Percentiles rank a stretch among this genome's conserved stretches.
Evolutionary conservation across 2,797 vertebrate genomes (phyloP).

Genomic region (Florisuga fusca): DNA sequence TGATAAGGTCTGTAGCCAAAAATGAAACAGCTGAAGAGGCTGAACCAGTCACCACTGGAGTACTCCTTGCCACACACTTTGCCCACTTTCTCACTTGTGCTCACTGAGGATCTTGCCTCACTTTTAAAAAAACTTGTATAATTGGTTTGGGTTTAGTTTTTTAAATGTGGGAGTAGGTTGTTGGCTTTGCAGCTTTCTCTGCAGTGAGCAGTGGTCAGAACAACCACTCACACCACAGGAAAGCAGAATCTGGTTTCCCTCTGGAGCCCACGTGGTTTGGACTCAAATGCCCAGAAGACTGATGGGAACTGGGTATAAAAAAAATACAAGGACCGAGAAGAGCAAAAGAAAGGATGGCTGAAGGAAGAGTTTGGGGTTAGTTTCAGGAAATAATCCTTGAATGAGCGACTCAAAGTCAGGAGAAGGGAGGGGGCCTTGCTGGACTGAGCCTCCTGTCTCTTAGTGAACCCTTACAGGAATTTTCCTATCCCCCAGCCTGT

Average conservation of each 20-base stretch:
- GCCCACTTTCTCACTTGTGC: background rate
- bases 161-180: background rate
- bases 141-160: background rate
- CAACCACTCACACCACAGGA: background rate
- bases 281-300: accelerated
- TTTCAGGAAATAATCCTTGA: background rate
- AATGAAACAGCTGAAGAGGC: slow-evolving; percentile 14
- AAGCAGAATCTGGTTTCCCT: background rate
- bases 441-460: background rate
- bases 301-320: background rate
- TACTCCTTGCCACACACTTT: background rate
- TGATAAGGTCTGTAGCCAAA: background rate
- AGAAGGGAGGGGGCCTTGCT: background rate
- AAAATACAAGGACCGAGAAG: background rate
- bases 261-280: background rate
- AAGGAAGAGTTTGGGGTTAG: background rate
- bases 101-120: background rate
- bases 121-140: background rate
- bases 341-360: background rate
- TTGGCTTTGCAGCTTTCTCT: background rate
- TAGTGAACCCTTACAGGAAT: background rate
- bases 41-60: background rate
- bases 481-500: background rate
- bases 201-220: background rate
- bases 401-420: background rate